phyloP scores from a whole-genome alignment of 1,140 invertebrate species.

The Formica exsecta region DNA sequence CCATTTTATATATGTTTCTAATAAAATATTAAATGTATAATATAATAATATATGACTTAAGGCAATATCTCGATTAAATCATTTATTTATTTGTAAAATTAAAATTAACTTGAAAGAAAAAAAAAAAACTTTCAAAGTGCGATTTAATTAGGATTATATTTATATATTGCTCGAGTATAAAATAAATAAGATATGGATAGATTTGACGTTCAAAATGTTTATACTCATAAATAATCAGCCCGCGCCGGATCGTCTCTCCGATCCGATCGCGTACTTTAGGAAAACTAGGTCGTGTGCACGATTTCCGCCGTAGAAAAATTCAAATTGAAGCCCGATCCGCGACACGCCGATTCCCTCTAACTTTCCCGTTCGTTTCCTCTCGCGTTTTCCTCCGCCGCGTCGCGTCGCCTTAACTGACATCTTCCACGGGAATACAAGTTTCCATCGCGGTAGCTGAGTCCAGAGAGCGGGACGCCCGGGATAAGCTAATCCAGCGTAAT shows the following conservation, averaged over 20 bases:
- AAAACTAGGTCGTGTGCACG: constrained; percentile 7
- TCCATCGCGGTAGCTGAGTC: constrained; percentile 7
- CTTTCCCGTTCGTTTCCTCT: constrained; percentile 14
- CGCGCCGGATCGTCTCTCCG: no score
- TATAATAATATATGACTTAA: background rate
- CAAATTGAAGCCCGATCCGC: constrained; percentile 23
- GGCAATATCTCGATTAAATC: background rate
- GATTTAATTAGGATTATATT: no score
- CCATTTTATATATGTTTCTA: background rate
- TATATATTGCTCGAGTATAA: background rate
- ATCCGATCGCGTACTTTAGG: background rate
- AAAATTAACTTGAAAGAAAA: background rate
- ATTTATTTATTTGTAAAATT: background rate
- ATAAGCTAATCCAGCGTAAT: constrained; percentile 84
- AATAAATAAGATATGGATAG: background rate
- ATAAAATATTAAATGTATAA: background rate
- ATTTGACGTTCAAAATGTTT: background rate
- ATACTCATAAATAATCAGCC: background rate
- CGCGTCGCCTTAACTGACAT: constrained; percentile 62
- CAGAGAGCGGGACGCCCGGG: constrained; percentile 1
- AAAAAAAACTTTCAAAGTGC: no score
- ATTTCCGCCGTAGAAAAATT: constrained; percentile 33
- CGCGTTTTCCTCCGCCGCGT: constrained; percentile 14
- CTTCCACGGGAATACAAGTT: constrained; percentile 26
- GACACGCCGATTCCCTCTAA: constrained; percentile 5